A percentile compares a stretch with the other conserved stretches of the same genome.
These are phyloP conservation scores for Petaurus breviceps DNA, from an alignment of 2,113 vertebrate genomes.

Conservation along the genomic window DNA sequence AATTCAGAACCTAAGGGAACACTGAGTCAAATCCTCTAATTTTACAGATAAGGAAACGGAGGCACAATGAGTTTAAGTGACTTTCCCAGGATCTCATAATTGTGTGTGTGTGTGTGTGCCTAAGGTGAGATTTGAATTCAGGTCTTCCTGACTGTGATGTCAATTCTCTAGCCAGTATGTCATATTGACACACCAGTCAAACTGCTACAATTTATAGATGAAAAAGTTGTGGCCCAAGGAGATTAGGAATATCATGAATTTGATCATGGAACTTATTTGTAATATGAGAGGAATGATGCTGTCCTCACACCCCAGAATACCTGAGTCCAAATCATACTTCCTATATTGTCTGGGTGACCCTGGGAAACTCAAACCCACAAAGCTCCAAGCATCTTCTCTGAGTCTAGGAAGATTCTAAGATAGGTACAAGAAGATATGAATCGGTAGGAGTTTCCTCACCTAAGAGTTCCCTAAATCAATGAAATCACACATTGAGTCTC, in stretches of 20 bases:
- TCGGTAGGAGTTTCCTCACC: neutral
- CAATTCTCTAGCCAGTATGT: too few species aligned
- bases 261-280: too few species aligned
- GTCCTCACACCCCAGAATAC: too few species aligned
- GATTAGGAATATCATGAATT: too few species aligned
- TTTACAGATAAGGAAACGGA: neutral
- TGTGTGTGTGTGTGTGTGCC: too few species aligned
- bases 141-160: neutral
- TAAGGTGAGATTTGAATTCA: neutral
- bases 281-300: too few species aligned
- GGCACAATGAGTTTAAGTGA: neutral
- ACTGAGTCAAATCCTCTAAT: neutral
- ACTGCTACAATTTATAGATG: too few species aligned
- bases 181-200: too few species aligned
- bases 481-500: neutral
- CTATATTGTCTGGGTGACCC: too few species aligned
- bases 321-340: too few species aligned
- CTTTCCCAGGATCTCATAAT: neutral
- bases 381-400: neutral
- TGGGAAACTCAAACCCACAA: too few species aligned
- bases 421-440: neutral
- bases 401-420: neutral
- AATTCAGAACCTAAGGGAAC: neutral
- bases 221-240: too few species aligned
- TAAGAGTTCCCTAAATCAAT: neutral